Percentiles rank a stretch among this genome's conserved stretches.
Conservation (phyloP, 2,888 invertebrate genomes). For the Heliconius erato region DNA sequence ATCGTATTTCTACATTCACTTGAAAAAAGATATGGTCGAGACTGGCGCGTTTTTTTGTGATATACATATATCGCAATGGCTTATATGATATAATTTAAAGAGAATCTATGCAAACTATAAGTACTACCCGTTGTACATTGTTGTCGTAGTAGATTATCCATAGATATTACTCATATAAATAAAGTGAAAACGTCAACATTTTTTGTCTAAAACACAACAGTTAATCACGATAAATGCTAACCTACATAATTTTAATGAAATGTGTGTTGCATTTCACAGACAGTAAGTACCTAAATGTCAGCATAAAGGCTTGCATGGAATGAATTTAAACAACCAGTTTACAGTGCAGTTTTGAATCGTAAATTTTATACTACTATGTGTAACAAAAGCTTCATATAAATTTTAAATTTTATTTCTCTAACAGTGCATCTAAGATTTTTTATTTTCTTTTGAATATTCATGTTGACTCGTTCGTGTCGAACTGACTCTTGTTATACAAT, state of each 20-base stretch:
- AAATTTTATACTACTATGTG: conserved; percentile 38
- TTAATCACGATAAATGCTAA: conserved; percentile 8
- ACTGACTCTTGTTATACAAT: conserved; percentile 33
- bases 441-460: conserved; percentile 23
- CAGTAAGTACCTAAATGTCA: conserved; percentile 55
- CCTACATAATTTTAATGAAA: conserved; percentile 39
- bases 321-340: conserved; percentile 53
- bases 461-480: conserved; percentile 25
- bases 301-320: conserved; percentile 54
- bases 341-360: conserved; percentile 45
- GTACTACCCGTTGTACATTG: no score
- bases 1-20: no score
- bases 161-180: not conserved
- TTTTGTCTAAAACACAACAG: conserved; percentile 3
- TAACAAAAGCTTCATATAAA: conserved; percentile 38
- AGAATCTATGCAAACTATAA: no score
- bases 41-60: no score
- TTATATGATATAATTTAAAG: no score
- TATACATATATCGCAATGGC: no score
- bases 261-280: conserved; percentile 52
- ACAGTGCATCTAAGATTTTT: conserved; percentile 38
- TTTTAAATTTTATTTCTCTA: conserved; percentile 33
- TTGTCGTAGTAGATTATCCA: no score
- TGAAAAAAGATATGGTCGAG: no score
- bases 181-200: not conserved